Evolutionary conservation across 2,888 invertebrate genomes (phyloP).

Genomic region (Trichogramma dendrolimi): DNA sequence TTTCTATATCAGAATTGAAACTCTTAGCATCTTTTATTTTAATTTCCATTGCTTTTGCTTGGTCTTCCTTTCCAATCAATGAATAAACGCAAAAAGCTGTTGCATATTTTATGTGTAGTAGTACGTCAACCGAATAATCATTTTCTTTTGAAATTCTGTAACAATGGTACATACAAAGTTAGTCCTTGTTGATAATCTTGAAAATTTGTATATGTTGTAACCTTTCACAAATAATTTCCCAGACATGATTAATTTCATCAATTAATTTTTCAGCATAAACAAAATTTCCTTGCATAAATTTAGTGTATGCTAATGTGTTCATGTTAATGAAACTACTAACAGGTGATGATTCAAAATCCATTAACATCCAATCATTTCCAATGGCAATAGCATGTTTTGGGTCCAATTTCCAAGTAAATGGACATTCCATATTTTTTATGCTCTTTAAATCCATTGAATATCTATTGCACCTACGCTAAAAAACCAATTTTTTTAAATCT

Average conservation of each 20-base stretch:
- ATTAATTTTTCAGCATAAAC: not conserved
- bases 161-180: not conserved
- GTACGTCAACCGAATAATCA: too few species aligned
- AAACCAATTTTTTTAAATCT: too few species aligned
- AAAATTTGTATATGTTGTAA: not conserved
- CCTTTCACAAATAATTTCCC: not conserved
- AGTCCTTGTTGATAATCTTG: too few species aligned
- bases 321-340: not conserved
- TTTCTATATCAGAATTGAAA: not conserved
- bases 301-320: not conserved
- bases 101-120: too few species aligned
- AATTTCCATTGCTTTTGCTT: not conserved
- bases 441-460: not conserved
- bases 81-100: too few species aligned
- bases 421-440: not conserved
- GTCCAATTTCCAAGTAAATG: constrained; percentile 2
- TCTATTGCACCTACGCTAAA: not conserved
- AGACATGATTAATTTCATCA: not conserved
- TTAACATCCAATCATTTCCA: not conserved
- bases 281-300: not conserved
- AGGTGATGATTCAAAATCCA: not conserved
- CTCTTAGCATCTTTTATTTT: not conserved
- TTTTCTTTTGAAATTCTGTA: too few species aligned
- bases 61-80: too few species aligned
- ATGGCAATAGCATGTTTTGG: not conserved